Evolutionary conservation across 2,113 vertebrate species (phyloP).

Genomic region (Silurus glanis): DNA sequence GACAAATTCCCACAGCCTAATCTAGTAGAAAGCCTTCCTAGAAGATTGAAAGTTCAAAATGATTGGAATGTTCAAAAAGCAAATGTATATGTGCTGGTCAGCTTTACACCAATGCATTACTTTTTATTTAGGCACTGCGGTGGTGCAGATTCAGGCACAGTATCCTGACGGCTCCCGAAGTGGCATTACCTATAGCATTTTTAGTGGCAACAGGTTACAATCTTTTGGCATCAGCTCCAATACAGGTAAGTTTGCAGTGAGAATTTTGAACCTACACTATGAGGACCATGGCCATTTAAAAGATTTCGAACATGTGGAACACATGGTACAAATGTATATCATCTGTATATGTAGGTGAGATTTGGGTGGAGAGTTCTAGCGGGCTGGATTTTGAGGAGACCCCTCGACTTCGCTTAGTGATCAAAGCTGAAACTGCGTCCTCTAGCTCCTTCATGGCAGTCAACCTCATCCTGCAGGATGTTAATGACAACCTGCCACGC

Average conservation of each 20-base stretch:
- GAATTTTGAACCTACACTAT: neutral
- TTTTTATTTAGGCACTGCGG: constrained; percentile 76
- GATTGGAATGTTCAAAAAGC: neutral
- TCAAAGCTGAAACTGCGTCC: constrained; percentile 86
- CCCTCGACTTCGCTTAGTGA: constrained; percentile 86
- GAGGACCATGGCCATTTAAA: neutral
- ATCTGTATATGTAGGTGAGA: constrained; percentile 75
- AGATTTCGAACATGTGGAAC: neutral
- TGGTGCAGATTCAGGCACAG: constrained; percentile 79
- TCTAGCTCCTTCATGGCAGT: constrained; percentile 86
- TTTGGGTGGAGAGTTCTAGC: constrained; percentile 81
- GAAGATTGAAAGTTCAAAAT: neutral
- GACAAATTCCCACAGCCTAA: neutral
- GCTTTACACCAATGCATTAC: neutral
- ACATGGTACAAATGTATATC: neutral
- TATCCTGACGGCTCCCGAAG: constrained; percentile 78
- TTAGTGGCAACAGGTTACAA: constrained; percentile 87
- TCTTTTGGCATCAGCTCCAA: constrained; percentile 83
- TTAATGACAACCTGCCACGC: constrained; percentile 93
- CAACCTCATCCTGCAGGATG: constrained; percentile 88
- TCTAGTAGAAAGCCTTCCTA: neutral
- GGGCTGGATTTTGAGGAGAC: constrained; percentile 87
- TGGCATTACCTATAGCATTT: constrained; percentile 88
- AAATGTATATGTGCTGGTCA: neutral
- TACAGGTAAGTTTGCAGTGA: constrained; percentile 74